Base-by-base conservation (phyloP, 2,797 vertebrate species). In the Nothura maculosa region DNA sequence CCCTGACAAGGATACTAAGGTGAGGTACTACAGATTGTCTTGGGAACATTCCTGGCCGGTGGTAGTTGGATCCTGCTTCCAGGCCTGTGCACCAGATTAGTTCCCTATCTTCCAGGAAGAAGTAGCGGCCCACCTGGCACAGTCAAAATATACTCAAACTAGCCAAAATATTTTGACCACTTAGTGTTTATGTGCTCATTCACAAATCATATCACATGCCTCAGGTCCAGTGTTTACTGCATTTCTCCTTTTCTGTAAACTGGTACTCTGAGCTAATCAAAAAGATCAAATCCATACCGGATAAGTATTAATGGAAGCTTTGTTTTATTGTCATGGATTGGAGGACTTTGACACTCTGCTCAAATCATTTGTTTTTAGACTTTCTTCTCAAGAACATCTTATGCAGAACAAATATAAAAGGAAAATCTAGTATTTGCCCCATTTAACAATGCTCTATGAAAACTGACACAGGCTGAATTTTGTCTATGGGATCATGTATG, bases 321-420 rank as follows among this genome's bases (percentile, higher is more conserved):
- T 11, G 11, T 80, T 94, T 84, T 6, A 40, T 47, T 85, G 6
- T 19, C 38, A 38, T 38, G 38, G 38, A 38, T 38, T 38, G 38
- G 38, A 38, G 38, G 28, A 48, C 12, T 7, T 48, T 30, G 28
- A 15, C 3, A 75, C 3, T 1, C 2, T 55, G 68, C 77, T 64
- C 16, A 17, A 3, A 6, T 2, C 0, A 2, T 1, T 1, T 43
- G 8, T 93, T 77, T 83, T 7, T 7, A 63, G 1, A 36, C 8
- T 60, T 55, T 54, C 3, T 4, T 9, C 2, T 86, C 6, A 24
- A 60, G 12, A 52, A 69, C 58, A 43, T 52, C 38, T 36, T 2
- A 2, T 7, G 2, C 1, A 42, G 81, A 91, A 7, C 7, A 82
- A 40, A 12, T 38, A 6, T 21, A 73, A 57, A 78, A 25, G 3